Evolutionary conservation across 2,113 vertebrate genomes (phyloP), one percentile per base, ranked within the genome.

Genomic region (Psilopsiagon aurifrons): DNA sequence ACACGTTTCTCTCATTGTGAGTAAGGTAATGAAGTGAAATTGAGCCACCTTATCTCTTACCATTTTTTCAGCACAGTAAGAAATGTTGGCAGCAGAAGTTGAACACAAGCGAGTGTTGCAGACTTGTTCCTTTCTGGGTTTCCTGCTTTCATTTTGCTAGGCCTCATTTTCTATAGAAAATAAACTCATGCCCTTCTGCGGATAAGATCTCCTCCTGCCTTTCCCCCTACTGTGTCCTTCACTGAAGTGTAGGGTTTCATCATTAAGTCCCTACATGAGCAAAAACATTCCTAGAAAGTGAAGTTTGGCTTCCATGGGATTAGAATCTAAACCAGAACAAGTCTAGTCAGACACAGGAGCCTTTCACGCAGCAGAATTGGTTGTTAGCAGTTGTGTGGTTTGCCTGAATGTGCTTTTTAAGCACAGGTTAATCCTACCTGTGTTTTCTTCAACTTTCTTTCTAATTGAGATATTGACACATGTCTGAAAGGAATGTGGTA

Each of bases 201-300:
- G 47, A 35, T 85, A 74, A 86, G 46, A 54, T 77, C 63, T 89
- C 29, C 47, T 79, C 24, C 64, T 71, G 46, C 74, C n/a, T 51
- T 92, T 23, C 8, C n/a, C 71, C 64, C 39, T 4, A 1, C 64
- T 0, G 2, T 20, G 43, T 86, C 64, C 69, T 64, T 85, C 52
- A n/a, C 43, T 67, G 68, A 63, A 83, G 88, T 93, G 55, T 95
- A 91, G 46, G 13, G 23, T 97, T 97, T 94, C 93, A 83, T 93
- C 83, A 86, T 94, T 96, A 95, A 93, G 59, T 88, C 82, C 20
- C 46, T 78, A 81, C 79, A 63, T 78, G 83, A 92, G 88, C 60
- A 71, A 83, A 92, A 94, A 88, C 93, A 86, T 92, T 93, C 85
- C 90, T 94, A 74, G 87, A 95, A 97, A 94, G 88, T 95, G 85